Conservation (phyloP, 2,113 vertebrate genomes). For the Ariopsis seemanni region DNA sequence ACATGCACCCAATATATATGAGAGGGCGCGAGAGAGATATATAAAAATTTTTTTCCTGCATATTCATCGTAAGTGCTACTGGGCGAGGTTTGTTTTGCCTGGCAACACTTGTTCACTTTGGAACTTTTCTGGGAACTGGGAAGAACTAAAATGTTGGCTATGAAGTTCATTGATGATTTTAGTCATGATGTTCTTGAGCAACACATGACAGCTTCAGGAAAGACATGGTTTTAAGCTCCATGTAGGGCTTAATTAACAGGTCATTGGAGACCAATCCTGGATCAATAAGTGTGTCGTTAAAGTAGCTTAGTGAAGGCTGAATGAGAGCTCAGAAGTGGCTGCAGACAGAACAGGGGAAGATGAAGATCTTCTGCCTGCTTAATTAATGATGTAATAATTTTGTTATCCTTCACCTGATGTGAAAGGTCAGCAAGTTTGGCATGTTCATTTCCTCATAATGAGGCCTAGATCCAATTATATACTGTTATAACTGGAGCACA, state of each 20-base stretch:
- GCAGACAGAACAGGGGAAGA: slow-evolving; percentile 5
- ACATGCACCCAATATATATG: no score
- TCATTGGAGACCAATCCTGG: slow-evolving; percentile 20
- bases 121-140: background rate
- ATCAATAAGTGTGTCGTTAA: slow-evolving; percentile 32
- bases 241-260: slow-evolving; percentile 22
- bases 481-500: slow-evolving; percentile 12
- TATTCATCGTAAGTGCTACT: no score
- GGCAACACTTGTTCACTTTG: no score
- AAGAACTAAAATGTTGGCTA: background rate
- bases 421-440: slow-evolving; percentile 30
- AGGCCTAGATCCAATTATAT: slow-evolving; percentile 32
- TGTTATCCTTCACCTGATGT: slow-evolving; percentile 41
- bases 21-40: no score
- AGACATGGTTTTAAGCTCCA: slow-evolving; percentile 14
- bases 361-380: slow-evolving; percentile 17
- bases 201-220: slow-evolving; percentile 25
- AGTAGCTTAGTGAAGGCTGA: slow-evolving; percentile 27
- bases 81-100: no score
- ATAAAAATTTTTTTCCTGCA: no score
- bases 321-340: slow-evolving; percentile 14
- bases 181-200: background rate
- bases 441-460: slow-evolving; percentile 40
- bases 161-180: background rate
- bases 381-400: slow-evolving; percentile 27